A percentile compares a stretch with the other conserved stretches of the same genome.
phyloP scores from a whole-genome alignment of 2,797 vertebrate species.

The Antrozous pallidus region DNA sequence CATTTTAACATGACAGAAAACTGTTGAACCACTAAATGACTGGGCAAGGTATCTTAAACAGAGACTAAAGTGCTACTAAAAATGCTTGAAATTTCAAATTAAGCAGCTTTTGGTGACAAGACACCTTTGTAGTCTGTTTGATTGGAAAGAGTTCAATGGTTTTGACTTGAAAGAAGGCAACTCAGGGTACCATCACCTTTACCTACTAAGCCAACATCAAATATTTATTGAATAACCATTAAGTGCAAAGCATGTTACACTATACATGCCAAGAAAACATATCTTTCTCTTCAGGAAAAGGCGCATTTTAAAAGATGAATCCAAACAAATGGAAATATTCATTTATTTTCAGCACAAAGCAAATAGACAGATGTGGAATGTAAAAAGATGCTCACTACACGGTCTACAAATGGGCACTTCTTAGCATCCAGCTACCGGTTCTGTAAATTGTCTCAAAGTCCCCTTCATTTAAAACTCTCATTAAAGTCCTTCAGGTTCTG shows the following conservation, averaged over 20 bases:
- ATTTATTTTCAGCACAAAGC: neutral
- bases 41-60: neutral
- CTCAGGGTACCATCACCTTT: neutral
- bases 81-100: neutral
- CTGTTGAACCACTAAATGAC: neutral
- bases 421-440: neutral
- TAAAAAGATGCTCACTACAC: neutral
- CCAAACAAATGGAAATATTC: neutral
- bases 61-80: neutral
- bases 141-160: neutral
- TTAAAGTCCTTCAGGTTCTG: neutral
- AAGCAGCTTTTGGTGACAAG: neutral
- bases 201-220: neutral
- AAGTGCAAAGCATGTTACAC: neutral
- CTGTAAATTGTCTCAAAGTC: neutral
- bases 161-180: conserved; percentile 1
- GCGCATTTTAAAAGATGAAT: neutral
- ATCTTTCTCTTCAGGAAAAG: neutral
- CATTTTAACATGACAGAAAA: neutral
- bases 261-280: neutral
- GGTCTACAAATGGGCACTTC: neutral
- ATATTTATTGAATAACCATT: neutral
- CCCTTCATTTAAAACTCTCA: neutral
- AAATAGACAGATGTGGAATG: neutral
- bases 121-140: neutral